Conservation (phyloP, 2,113 vertebrate genomes). For the Calidris pugnax region DNA sequence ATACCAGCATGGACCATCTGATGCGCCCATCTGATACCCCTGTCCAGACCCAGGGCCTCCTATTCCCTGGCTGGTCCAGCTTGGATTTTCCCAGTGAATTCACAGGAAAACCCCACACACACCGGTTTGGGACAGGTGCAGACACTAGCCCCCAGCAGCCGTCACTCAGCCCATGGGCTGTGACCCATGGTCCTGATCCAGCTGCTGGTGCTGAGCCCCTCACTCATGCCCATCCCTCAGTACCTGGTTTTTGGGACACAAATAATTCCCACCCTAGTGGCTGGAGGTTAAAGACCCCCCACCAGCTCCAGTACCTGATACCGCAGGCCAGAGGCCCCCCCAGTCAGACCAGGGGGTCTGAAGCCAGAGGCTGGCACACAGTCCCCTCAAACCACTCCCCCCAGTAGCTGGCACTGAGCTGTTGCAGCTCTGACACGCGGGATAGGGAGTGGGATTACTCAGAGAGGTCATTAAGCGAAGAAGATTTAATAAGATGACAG, state of each 20-base stretch:
- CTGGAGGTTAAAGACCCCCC: not conserved
- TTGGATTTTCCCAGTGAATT: not conserved
- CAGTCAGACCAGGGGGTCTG: not conserved
- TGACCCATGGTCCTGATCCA: fast-evolving
- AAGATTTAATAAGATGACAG: not conserved
- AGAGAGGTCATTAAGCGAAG: not conserved
- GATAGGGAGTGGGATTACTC: not conserved
- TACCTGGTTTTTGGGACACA: not conserved
- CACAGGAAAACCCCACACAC: fast-evolving
- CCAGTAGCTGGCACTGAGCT: not conserved
- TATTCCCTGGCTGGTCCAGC: fast-evolving
- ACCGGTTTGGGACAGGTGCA: not conserved
- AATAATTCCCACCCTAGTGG: too few relatives aligned
- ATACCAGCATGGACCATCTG: fast-evolving
- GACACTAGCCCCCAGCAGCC: fast-evolving
- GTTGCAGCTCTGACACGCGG: not conserved
- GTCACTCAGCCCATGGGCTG: fast-evolving
- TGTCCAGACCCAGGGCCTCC: fast-evolving
- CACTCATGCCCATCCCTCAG: fast-evolving
- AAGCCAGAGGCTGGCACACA: not conserved
- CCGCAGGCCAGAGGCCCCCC: too few relatives aligned
- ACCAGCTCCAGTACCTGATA: not conserved
- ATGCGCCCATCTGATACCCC: fast-evolving
- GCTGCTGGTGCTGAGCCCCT: fast-evolving
- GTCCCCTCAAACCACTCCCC: not conserved